Base-by-base conservation (phyloP, 2,888 invertebrate species). In the Allacma fusca region DNA sequence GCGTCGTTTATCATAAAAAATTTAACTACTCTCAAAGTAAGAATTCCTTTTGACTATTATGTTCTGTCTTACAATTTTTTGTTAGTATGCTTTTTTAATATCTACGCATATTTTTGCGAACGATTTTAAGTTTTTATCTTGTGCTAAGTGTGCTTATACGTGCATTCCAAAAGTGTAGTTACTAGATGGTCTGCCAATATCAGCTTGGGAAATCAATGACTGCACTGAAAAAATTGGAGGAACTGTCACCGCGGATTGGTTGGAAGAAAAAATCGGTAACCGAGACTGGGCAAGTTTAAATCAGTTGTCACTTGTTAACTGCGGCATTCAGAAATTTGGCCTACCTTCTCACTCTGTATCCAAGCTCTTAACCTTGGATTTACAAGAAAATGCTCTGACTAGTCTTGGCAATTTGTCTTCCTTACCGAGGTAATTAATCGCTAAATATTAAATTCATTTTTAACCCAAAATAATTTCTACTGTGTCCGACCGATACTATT, bases 181-280 rank as follows among this genome's bases (percentile, higher is more conserved):
- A 29, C 28, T 82, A 12, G 82, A 82, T 69, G 82, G 82, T 4
- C 75, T 77, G 4, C 79, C 79, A 19, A 77, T 80, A 12, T 71
- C 76, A 1, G 64, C 76, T n/a, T 80, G 82, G 82, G 78, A 80
- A 50, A 79, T 77, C 40, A 77, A 77, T 62, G 79, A 82, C 34
- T 75, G 78, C 4, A 72, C 79, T 9, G 78, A 81, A 19, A 74
- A 65, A 44, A 13, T 65, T 5, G 74, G 74, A 12, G 74, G 74
- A 0, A 34, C 7, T 5, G n/a, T 73, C 9, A 64, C 65, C 19
- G 0, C 74, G 12, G 80, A 82, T 29, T 83, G 83, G 83, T 44
- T 83, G 13, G 83, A 83, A 70, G 70, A 78, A 1, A 81, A 80
- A 75, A n/a, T 83, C n/a, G 82, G 82, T 1, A 78, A 75, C 71